A percentile compares a stretch with the other conserved stretches of the same genome.
phyloP scores from a whole-genome alignment of 2,113 vertebrate genomes.

The rat (Rattus norvegicus) region GRCr8 NC_086023.1:107748501-107749000 shows the following conservation, averaged over 20 bases:
- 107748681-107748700: neutral
- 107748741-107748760: conserved; percentile 25
- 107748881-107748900: neutral
- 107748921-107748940: neutral
- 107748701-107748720: neutral
- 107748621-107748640: neutral
- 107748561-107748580: neutral
- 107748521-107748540: neutral
- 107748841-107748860: neutral
- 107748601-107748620: conserved; percentile 12
- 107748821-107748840: neutral
- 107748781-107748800: neutral
- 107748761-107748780: neutral
- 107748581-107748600: neutral
- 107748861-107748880: neutral
- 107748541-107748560: conserved; percentile 26
- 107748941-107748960: neutral
- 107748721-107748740: neutral
- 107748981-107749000: neutral
- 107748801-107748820: neutral
- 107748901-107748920: neutral
- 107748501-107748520: conserved; percentile 14
- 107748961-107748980: neutral
- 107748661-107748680: neutral
- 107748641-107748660: conserved; percentile 6